Conservation (phyloP, 2,113 vertebrate genomes). For the Phaethon lepturus region DNA sequence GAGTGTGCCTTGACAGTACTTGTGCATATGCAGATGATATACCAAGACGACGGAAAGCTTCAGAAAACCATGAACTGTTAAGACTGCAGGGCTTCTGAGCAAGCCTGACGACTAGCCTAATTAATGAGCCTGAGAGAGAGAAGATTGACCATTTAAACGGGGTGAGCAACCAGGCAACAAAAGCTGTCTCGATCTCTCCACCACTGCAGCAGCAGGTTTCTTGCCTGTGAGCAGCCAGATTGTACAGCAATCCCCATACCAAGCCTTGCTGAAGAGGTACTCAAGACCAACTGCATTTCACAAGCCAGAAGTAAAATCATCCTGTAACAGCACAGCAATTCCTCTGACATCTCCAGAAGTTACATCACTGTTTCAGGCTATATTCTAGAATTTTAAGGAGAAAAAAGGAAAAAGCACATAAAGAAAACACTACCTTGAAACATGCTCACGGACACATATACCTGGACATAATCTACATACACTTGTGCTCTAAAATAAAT, state of each 20-base stretch:
- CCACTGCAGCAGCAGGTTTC: no score
- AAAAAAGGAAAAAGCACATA: background rate
- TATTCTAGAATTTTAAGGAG: background rate
- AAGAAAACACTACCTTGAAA: background rate
- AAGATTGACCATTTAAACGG: background rate
- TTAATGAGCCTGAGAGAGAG: background rate
- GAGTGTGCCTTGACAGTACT: background rate
- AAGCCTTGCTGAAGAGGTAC: background rate
- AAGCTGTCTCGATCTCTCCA: background rate
- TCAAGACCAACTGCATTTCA: background rate
- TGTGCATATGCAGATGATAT: background rate
- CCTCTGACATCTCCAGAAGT: background rate
- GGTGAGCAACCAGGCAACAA: background rate
- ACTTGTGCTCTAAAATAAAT: background rate
- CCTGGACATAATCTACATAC: background rate
- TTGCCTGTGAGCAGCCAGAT: background rate
- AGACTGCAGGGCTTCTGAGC: background rate
- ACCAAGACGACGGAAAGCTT: background rate
- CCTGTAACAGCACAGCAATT: background rate
- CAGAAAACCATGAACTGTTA: background rate
- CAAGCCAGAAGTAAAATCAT: background rate
- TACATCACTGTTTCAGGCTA: background rate
- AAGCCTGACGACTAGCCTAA: background rate
- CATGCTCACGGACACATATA: fast-evolving
- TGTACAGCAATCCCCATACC: background rate